These are phyloP conservation scores for Mormyrus proboscirostris DNA, from an alignment of 2,797 vertebrate genomes.

Conservation along the genomic window DNA sequence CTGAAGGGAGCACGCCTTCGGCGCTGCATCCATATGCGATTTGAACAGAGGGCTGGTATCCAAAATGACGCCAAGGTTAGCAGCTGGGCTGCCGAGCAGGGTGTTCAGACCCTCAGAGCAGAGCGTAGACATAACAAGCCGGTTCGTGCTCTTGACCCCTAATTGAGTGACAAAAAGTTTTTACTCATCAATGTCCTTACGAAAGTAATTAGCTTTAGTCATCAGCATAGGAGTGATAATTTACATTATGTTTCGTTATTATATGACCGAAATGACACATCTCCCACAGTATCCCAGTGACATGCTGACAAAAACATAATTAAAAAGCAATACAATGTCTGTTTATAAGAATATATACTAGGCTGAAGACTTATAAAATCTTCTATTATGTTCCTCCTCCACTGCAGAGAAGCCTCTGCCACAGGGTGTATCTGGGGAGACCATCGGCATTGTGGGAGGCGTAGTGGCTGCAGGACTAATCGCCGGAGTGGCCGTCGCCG, in stretches of 20 bases:
- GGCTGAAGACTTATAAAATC: neutral
- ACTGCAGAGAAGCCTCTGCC: slow-evolving; percentile 74
- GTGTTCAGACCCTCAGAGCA: neutral
- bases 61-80: neutral
- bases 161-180: neutral
- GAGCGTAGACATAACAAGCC: neutral
- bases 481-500: slow-evolving; percentile 61
- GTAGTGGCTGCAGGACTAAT: slow-evolving; percentile 65
- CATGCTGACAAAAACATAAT: neutral
- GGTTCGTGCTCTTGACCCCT: neutral
- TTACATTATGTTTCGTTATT: neutral
- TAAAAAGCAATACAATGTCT: neutral
- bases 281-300: neutral
- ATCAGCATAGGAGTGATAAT: neutral
- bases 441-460: slow-evolving; percentile 70
- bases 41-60: neutral
- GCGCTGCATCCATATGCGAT: neutral
- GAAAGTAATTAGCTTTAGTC: neutral
- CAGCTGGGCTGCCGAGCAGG: neutral
- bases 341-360: neutral
- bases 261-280: neutral
- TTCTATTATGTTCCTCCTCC: slow-evolving; percentile 17
- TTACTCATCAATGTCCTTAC: neutral
- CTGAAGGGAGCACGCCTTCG: neutral
- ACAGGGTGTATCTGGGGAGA: slow-evolving; percentile 61